These are phyloP conservation scores for Diglossa cyanea DNA, from an alignment of 2,797 vertebrate genomes.

Conservation along the genomic window DNA sequence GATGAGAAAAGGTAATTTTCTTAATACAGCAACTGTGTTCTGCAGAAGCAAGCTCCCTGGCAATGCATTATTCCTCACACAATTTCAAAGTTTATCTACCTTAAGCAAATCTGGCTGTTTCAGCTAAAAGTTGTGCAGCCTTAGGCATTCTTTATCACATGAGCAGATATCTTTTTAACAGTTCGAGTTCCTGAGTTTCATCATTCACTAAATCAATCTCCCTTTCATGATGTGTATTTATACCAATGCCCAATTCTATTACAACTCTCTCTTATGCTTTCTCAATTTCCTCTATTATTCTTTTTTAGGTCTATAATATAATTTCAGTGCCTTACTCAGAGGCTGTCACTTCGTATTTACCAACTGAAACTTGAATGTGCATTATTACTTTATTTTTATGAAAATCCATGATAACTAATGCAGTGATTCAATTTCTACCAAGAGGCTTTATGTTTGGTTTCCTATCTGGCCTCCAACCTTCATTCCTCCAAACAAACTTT, in stretches of 20 bases:
- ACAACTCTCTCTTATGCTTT: slow-evolving; percentile 1
- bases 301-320: slow-evolving; percentile 30
- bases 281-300: slow-evolving; percentile 39
- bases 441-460: background rate
- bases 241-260: slow-evolving; percentile 20
- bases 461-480: background rate
- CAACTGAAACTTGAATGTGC: background rate
- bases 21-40: background rate
- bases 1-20: background rate
- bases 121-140: slow-evolving; percentile 7
- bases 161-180: slow-evolving; percentile 23
- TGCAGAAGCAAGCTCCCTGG: background rate
- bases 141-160: background rate
- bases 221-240: slow-evolving; percentile 50
- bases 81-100: slow-evolving; percentile 1
- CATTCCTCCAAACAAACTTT: slow-evolving; percentile 14
- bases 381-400: slow-evolving; percentile 37
- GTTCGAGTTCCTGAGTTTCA: slow-evolving; percentile 23
- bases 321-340: slow-evolving; percentile 31
- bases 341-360: slow-evolving; percentile 58
- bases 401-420: slow-evolving; percentile 26
- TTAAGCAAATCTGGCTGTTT: background rate
- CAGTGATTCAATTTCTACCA: background rate
- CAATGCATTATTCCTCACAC: background rate
- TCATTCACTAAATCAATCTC: slow-evolving; percentile 46